phyloP scores from a whole-genome alignment of 2,888 invertebrate species.

The Acanthosepion lycidas region DNA sequence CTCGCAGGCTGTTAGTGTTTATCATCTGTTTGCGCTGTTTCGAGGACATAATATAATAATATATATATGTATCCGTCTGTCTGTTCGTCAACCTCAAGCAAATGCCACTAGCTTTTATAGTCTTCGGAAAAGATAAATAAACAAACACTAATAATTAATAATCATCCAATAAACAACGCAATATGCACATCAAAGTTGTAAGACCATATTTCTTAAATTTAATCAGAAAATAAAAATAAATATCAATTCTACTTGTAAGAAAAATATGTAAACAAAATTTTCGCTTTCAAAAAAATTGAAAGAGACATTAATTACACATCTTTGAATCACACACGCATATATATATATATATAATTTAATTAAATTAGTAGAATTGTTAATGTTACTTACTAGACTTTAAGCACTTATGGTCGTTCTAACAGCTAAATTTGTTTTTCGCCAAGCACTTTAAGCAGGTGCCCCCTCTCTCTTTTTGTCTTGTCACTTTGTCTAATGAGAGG shows the following conservation, averaged over 20 bases:
- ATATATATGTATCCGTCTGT: neutral
- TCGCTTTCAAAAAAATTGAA: no score
- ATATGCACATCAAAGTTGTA: neutral
- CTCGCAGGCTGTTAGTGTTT: neutral
- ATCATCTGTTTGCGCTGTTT: no score
- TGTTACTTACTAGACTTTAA: neutral
- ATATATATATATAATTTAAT: neutral
- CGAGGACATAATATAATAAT: no score
- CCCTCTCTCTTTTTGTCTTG: neutral
- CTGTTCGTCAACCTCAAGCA: neutral
- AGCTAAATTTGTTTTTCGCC: neutral
- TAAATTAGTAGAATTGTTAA: neutral
- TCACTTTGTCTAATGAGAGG: no score
- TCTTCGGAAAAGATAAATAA: neutral
- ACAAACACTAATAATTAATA: neutral
- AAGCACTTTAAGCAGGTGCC: neutral
- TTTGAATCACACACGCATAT: neutral
- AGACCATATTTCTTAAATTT: neutral
- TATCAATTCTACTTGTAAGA: neutral
- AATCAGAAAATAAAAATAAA: neutral
- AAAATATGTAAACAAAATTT: no score
- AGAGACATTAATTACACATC: neutral
- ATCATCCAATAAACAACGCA: neutral
- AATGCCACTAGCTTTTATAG: neutral
- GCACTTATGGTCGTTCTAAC: no score